phyloP scores from a whole-genome alignment of 2,888 invertebrate genomes.

The Sminthurinus aureus region DNA sequence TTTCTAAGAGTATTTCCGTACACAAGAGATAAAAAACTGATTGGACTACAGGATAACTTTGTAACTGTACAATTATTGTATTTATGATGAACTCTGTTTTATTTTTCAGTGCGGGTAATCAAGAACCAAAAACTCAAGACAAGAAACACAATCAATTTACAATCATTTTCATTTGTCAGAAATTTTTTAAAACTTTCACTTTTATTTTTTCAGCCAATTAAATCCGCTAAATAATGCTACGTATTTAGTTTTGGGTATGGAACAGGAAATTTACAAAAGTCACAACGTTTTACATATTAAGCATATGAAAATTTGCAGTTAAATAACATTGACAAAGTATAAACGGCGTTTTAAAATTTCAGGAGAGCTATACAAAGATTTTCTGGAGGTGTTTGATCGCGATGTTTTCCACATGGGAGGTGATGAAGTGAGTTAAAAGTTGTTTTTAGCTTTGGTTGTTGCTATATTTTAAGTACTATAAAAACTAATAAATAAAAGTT shows the following conservation, averaged over 20 bases:
- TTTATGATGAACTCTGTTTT: not conserved
- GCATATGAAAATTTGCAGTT: not conserved
- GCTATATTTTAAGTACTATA: not conserved
- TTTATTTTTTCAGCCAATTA: constrained; percentile 65
- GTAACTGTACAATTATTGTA: not conserved
- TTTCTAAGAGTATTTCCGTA: constrained; percentile 61
- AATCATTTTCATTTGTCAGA: constrained; percentile 66
- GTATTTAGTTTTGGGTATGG: constrained; percentile 62
- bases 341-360: not conserved
- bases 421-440: constrained; percentile 60
- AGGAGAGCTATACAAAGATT: constrained; percentile 74
- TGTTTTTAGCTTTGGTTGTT: constrained; percentile 74
- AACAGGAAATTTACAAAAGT: not conserved
- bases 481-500: not conserved
- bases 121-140: no score
- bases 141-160: constrained; percentile 65
- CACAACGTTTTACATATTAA: not conserved
- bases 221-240: constrained; percentile 61
- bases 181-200: no score
- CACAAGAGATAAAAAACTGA: no score
- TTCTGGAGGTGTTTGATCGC: constrained; percentile 72
- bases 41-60: no score
- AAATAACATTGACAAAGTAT: not conserved
- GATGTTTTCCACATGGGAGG: constrained; percentile 73
- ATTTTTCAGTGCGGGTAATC: no score